Evolutionary conservation across 1,140 invertebrate species (phyloP).

Genomic region (Globodera rostochiensis): DNA sequence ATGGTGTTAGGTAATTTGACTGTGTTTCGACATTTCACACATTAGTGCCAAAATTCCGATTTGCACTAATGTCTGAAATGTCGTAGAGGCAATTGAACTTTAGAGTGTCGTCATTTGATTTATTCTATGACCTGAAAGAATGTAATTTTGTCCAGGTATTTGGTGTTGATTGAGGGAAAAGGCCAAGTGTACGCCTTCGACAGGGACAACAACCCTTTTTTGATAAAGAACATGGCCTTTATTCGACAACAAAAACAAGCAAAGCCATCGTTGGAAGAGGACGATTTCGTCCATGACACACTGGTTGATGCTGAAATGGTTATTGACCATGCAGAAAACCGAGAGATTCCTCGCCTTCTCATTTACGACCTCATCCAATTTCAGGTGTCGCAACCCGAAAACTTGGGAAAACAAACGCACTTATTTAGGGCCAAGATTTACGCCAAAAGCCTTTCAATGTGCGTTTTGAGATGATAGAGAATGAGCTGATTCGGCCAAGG

Average conservation of each 20-base stretch:
- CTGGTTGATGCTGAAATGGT: slow-evolving; percentile 94
- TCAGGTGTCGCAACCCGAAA: slow-evolving; percentile 68
- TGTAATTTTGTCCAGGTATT: slow-evolving; percentile 74
- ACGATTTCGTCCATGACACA: slow-evolving; percentile 71
- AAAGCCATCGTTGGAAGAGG: not conserved
- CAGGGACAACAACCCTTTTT: slow-evolving; percentile 90
- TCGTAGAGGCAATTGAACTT: too few species aligned
- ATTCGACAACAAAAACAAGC: slow-evolving; percentile 64
- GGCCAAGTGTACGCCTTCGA: slow-evolving; percentile 89
- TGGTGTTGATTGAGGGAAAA: slow-evolving; percentile 88
- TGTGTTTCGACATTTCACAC: not conserved
- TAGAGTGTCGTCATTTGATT: too few species aligned
- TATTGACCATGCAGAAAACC: slow-evolving; percentile 78
- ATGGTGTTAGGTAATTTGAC: slow-evolving; percentile 79
- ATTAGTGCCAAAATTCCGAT: not conserved
- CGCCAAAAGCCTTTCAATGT: slow-evolving; percentile 78
- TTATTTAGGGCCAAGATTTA: slow-evolving; percentile 70
- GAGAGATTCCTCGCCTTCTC: slow-evolving; percentile 78
- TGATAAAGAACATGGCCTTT: slow-evolving; percentile 80
- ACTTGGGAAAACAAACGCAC: not conserved
- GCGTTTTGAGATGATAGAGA: slow-evolving; percentile 77
- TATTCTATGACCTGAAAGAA: too few species aligned
- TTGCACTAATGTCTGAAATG: too few species aligned
- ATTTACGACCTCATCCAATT: slow-evolving; percentile 92
- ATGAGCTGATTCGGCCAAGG: slow-evolving; percentile 75